Conservation (phyloP, 1,140 invertebrate genomes). For the Riptortus pedestris region DNA sequence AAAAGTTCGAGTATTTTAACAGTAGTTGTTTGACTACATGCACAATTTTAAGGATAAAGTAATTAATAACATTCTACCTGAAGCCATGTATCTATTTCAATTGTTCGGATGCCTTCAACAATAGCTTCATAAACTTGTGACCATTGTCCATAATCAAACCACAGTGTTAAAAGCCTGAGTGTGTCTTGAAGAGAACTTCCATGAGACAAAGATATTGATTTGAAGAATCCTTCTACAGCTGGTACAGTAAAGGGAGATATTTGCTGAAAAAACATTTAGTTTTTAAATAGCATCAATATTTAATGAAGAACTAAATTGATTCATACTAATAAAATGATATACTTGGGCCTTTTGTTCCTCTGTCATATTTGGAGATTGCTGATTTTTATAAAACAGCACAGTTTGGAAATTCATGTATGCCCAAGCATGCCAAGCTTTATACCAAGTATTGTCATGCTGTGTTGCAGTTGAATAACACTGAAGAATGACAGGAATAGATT, state of each 20-base stretch:
- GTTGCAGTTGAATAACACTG: slow-evolving; percentile 80
- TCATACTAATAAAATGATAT: neutral
- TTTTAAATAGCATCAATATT: slow-evolving; percentile 41
- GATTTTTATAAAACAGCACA: slow-evolving; percentile 79
- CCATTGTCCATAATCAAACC: slow-evolving; percentile 92
- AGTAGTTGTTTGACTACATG: no score
- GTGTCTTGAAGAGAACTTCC: slow-evolving; percentile 97
- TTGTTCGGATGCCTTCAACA: slow-evolving; percentile 78
- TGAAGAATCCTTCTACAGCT: slow-evolving; percentile 91
- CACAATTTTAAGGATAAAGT: no score
- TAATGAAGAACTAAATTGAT: slow-evolving; percentile 37
- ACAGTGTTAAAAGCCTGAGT: slow-evolving; percentile 78
- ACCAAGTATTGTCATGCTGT: slow-evolving; percentile 76
- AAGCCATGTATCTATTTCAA: slow-evolving; percentile 97
- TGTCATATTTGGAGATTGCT: neutral
- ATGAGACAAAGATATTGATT: slow-evolving; percentile 82
- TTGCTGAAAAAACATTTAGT: slow-evolving; percentile 37
- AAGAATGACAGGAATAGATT: slow-evolving; percentile 70
- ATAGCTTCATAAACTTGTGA: slow-evolving; percentile 88
- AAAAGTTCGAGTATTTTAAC: no score
- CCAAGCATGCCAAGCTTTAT: slow-evolving; percentile 96
- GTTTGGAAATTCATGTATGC: slow-evolving; percentile 98
- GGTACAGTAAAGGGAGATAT: slow-evolving; percentile 77
- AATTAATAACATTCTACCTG: no score
- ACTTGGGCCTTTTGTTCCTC: slow-evolving; percentile 12